Evolutionary conservation across 2,888 invertebrate genomes (phyloP).

Genomic region (Pterobdella sp.): DNA sequence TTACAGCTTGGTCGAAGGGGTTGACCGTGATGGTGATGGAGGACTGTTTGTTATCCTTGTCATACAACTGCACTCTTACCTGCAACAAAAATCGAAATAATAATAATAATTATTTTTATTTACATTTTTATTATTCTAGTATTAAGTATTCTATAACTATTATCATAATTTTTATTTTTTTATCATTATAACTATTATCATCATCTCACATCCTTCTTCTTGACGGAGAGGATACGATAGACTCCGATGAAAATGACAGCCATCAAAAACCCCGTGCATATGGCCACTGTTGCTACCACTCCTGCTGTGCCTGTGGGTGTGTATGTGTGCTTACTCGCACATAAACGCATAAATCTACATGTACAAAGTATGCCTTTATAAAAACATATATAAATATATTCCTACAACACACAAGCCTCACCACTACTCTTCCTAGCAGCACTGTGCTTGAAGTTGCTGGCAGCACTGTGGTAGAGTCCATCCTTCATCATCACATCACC

Average conservation of each 20-base stretch:
- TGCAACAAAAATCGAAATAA: background rate
- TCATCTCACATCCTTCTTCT: constrained; percentile 62
- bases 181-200: background rate
- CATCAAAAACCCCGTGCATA: constrained; percentile 20
- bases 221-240: constrained; percentile 77
- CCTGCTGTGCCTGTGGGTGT: background rate
- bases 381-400: too few species aligned
- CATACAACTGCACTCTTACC: constrained; percentile 21
- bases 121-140: background rate
- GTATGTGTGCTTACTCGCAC: too few species aligned
- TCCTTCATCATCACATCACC: too few species aligned
- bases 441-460: too few species aligned
- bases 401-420: too few species aligned
- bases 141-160: background rate
- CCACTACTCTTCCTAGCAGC: too few species aligned
- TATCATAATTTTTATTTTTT: background rate
- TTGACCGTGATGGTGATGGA: constrained; percentile 28
- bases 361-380: too few species aligned
- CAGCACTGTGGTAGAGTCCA: too few species aligned
- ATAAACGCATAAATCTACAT: too few species aligned
- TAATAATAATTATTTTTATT: background rate
- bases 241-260: constrained; percentile 19
- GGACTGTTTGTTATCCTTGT: constrained; percentile 9
- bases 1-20: background rate
- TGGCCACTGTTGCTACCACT: constrained; percentile 15